Evolutionary conservation across 2,113 vertebrate genomes (phyloP).

Genomic region (Falco punctatus): DNA sequence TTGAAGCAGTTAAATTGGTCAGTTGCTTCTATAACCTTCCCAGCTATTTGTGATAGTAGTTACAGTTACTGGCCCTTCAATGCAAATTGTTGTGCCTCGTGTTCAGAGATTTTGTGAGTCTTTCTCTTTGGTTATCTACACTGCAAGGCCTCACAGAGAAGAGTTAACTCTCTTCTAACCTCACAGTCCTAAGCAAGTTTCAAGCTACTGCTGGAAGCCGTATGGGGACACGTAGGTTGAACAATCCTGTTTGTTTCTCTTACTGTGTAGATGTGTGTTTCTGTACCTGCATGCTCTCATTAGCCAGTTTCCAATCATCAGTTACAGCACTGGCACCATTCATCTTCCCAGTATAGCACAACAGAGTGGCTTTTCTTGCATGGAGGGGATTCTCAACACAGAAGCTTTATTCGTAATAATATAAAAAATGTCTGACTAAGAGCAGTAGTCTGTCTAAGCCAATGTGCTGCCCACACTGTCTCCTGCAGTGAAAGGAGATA

Average conservation of each 20-base stretch:
- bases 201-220: neutral
- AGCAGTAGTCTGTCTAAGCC: neutral
- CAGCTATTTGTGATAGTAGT: neutral
- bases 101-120: neutral
- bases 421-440: neutral
- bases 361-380: neutral
- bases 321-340: neutral
- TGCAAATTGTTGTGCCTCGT: neutral
- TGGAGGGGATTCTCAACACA: neutral
- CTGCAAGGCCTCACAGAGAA: neutral
- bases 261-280: neutral
- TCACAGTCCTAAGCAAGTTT: neutral
- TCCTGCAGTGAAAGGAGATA: neutral
- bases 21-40: neutral
- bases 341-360: neutral
- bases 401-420: neutral
- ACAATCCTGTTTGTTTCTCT: neutral
- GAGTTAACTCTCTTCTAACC: neutral
- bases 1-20: neutral
- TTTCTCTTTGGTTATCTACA: neutral
- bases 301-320: neutral
- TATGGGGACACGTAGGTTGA: neutral
- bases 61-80: neutral
- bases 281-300: neutral
- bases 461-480: neutral